A percentile compares a stretch with the other conserved stretches of the same genome.
These are phyloP conservation scores for Synanthedon vespiformis DNA, from an alignment of 2,888 invertebrate genomes.

Conservation along the genomic window DNA sequence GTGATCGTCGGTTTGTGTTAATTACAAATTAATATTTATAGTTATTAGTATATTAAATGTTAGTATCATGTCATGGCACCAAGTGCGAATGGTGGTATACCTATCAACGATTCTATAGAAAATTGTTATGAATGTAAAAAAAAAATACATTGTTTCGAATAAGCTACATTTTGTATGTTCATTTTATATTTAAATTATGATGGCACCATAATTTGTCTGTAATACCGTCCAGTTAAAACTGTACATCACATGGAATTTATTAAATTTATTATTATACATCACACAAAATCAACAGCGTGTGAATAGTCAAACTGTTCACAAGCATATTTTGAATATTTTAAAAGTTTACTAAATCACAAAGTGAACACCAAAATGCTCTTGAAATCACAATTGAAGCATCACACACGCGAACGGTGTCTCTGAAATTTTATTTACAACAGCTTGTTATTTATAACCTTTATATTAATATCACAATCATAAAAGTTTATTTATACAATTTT, in stretches of 20 bases:
- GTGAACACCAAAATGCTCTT: too few species aligned
- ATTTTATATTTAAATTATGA: constrained; percentile 26
- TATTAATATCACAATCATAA: too few species aligned
- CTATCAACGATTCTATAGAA: constrained; percentile 43
- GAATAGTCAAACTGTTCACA: too few species aligned
- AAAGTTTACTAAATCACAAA: too few species aligned
- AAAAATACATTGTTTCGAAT: constrained; percentile 21
- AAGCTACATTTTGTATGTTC: constrained; percentile 30
- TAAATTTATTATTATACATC: not conserved
- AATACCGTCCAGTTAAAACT: constrained; percentile 62
- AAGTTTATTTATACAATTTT: too few species aligned
- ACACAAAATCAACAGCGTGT: too few species aligned
- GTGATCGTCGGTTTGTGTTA: constrained; percentile 51
- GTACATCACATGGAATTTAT: not conserved
- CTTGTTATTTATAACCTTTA: too few species aligned
- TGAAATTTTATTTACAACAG: too few species aligned
- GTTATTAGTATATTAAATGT: constrained; percentile 24
- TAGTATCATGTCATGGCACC: constrained; percentile 48
- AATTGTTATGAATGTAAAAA: constrained; percentile 21
- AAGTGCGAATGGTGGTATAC: constrained; percentile 52
- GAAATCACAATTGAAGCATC: too few species aligned
- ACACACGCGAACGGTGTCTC: too few species aligned
- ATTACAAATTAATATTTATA: constrained; percentile 27
- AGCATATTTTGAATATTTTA: too few species aligned
- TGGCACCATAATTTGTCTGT: constrained; percentile 48